Evolutionary conservation across 2,113 vertebrate species (phyloP).

Genomic region (Rhinoderma darwinii): DNA sequence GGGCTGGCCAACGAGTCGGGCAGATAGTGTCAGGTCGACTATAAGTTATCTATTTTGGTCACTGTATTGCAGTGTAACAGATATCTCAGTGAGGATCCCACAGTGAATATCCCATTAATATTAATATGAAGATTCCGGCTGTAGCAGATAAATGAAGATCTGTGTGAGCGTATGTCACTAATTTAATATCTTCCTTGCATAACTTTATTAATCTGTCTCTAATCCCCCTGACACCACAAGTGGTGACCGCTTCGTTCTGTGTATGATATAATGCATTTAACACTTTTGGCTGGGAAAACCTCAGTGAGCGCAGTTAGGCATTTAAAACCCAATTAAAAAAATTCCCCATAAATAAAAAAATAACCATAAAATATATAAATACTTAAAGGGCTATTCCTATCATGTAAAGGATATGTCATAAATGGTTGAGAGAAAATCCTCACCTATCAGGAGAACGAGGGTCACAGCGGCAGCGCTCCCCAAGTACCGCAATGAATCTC

Average conservation of each 20-base stretch:
- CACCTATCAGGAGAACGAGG: too few species aligned
- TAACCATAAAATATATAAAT: not conserved
- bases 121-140: not conserved
- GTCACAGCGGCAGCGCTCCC: too few species aligned
- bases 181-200: not conserved
- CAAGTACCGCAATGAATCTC: too few species aligned
- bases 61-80: slow-evolving; percentile 9
- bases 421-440: too few species aligned
- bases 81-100: not conserved
- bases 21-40: not conserved
- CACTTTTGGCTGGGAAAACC: not conserved
- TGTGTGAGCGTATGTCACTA: not conserved
- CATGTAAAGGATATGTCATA: not conserved
- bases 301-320: not conserved
- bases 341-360: not conserved
- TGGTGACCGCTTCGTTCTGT: not conserved
- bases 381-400: not conserved
- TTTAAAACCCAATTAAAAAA: not conserved
- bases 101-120: slow-evolving; percentile 19
- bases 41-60: not conserved
- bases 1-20: not conserved
- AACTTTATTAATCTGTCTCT: not conserved
- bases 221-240: not conserved
- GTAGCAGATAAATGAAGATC: not conserved
- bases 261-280: not conserved